phyloP scores from a whole-genome alignment of 2,888 invertebrate species.

The Catocala fraxini region DNA sequence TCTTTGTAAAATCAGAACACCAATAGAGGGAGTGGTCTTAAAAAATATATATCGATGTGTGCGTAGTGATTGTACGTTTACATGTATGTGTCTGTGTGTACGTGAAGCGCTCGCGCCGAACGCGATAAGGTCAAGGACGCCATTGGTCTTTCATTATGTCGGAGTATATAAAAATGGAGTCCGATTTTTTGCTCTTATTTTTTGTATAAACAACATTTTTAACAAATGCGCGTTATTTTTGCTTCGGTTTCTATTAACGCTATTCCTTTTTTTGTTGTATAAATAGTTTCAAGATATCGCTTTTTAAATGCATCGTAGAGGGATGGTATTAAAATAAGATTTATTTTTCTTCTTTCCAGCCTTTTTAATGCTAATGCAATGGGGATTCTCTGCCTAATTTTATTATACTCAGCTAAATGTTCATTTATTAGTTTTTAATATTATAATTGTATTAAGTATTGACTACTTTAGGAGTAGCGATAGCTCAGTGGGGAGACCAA shows the following conservation, averaged over 20 bases:
- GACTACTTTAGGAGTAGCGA: no score
- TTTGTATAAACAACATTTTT: slow-evolving; percentile 5
- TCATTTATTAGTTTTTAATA: no score
- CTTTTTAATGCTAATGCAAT: no score
- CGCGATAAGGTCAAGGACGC: slow-evolving; percentile 60
- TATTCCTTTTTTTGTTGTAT: neutral
- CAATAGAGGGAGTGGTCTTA: no score
- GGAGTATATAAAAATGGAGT: slow-evolving; percentile 22
- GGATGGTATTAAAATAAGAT: no score
- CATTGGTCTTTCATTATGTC: slow-evolving; percentile 38
- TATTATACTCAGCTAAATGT: no score
- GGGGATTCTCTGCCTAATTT: no score
- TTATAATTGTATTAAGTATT: no score
- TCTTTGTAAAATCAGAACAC: no score
- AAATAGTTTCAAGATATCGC: neutral
- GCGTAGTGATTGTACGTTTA: slow-evolving; percentile 17
- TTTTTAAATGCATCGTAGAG: no score
- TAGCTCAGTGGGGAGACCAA: no score
- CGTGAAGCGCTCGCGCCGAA: slow-evolving; percentile 25
- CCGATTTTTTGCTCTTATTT: slow-evolving; percentile 12
- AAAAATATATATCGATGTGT: neutral
- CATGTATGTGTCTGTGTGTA: slow-evolving; percentile 21
- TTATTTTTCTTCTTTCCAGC: no score
- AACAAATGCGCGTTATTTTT: neutral
- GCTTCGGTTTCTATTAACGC: slow-evolving; percentile 4